Evolutionary conservation across 2,113 vertebrate genomes (phyloP), one percentile per base, ranked within the genome.

Genomic region (Osmerus mordax): DNA sequence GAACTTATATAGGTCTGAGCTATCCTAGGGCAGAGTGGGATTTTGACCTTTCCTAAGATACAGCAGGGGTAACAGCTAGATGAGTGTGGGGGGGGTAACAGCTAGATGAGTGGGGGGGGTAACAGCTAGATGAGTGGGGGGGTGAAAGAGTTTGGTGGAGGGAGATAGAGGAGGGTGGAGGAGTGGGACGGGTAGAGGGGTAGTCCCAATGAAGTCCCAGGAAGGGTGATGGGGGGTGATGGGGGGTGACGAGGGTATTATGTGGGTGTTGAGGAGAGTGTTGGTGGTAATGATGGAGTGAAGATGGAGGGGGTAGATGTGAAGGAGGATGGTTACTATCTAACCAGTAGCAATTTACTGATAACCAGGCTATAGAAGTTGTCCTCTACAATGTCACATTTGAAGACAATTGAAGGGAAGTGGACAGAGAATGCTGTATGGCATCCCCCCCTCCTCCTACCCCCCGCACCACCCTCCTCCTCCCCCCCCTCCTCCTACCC

Each of bases 321-420:
- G 61, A 28, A 15, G n/a, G 11, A 14, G 32, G 36, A 9, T 11
- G 62, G 54, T 65, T 28, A 60, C 61, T 69, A 19, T 73, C 19
- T 68, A 63, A 74, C 18, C 63, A 54, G 65, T 63, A 74, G 53
- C 47, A 67, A 59, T 51, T 4, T 62, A 77, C 83, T 79, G 83
- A 81, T 82, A 82, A 84, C 74, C 4, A 72, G 79, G 61, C 75
- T 84, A 86, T 79, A 14, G 71, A 81, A 74, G 83, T 83, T 85
- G 84, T 88, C 86, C 87, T 90, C 86, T 69, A 65, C 90, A 90
- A 89, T 89, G 91, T 91, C 90, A 90, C 78, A 75, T 73, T 77
- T 36, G 28, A 68, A 73, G 80, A 69, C 77, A 82, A 85, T 75
- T 84, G 79, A 82, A 71, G 60, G 68, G 55, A 29, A 59, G 73